phyloP scores from a whole-genome alignment of 2,113 vertebrate genomes.

The Triplophysa dalaica region DNA sequence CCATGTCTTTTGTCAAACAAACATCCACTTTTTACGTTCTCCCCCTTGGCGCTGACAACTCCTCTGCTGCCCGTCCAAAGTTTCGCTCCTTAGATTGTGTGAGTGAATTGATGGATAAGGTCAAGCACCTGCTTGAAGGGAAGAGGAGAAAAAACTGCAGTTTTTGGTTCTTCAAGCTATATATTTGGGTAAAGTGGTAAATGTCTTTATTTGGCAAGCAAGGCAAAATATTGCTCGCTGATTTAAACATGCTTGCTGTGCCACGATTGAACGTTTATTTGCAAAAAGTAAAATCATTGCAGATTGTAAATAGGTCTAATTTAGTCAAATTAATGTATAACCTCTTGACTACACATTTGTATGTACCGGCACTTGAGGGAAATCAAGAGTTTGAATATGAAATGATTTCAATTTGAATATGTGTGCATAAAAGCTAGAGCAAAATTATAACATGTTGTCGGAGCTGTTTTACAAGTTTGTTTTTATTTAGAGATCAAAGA shows the following conservation, averaged over 20 bases:
- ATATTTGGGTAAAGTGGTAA: slow-evolving; percentile 16
- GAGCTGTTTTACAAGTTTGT: neutral
- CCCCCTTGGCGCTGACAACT: slow-evolving; percentile 54
- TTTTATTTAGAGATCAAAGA: slow-evolving; percentile 48
- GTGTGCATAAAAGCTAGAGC: neutral
- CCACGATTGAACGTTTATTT: neutral
- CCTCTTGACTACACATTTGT: slow-evolving; percentile 11
- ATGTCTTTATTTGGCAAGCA: slow-evolving; percentile 2
- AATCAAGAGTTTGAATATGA: neutral
- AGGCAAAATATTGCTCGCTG: neutral
- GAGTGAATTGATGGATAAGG: neutral
- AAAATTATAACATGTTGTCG: neutral
- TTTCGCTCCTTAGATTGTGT: neutral
- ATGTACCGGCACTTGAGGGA: neutral
- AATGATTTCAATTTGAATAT: neutral
- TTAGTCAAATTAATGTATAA: slow-evolving; percentile 12
- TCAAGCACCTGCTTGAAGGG: slow-evolving; percentile 13
- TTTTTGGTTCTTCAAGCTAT: neutral
- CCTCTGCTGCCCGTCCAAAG: slow-evolving; percentile 18
- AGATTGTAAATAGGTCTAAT: neutral
- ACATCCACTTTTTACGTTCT: slow-evolving; percentile 68
- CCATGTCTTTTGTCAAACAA: slow-evolving; percentile 69
- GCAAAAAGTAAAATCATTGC: neutral
- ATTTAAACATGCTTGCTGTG: neutral
- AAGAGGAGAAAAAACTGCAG: neutral